Evolutionary conservation across 2,888 invertebrate species (phyloP).

Genomic region (Nemoura dubitans): DNA sequence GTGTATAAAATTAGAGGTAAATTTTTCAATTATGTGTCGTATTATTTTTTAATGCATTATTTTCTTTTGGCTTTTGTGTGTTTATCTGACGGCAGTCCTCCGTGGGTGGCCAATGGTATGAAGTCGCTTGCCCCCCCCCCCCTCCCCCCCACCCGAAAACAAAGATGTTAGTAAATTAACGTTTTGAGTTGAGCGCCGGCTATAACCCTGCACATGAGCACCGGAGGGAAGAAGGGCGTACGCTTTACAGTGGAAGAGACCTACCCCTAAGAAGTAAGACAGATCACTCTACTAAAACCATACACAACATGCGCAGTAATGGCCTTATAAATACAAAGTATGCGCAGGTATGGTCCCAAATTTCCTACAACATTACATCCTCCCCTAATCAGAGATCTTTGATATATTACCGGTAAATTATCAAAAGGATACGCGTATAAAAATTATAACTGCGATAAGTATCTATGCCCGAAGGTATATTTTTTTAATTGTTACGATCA

Average conservation of each 20-base stretch:
- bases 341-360: background rate
- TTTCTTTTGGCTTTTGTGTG: constrained; percentile 7
- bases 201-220: background rate
- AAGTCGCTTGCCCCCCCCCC: background rate
- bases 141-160: no score
- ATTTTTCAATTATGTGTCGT: constrained; percentile 9
- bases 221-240: background rate
- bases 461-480: background rate
- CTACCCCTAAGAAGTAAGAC: background rate
- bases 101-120: background rate
- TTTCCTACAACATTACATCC: background rate
- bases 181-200: background rate
- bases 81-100: background rate
- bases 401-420: background rate
- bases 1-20: background rate
- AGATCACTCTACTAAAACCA: background rate
- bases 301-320: background rate
- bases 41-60: constrained; percentile 17
- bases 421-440: background rate
- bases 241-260: background rate
- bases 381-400: background rate
- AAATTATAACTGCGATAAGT: constrained; percentile 1
- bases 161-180: background rate
- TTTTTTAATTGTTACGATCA: background rate
- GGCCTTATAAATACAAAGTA: background rate